Evolutionary conservation across 2,888 invertebrate genomes (phyloP).

Genomic region (Netelia fuscicornis): DNA sequence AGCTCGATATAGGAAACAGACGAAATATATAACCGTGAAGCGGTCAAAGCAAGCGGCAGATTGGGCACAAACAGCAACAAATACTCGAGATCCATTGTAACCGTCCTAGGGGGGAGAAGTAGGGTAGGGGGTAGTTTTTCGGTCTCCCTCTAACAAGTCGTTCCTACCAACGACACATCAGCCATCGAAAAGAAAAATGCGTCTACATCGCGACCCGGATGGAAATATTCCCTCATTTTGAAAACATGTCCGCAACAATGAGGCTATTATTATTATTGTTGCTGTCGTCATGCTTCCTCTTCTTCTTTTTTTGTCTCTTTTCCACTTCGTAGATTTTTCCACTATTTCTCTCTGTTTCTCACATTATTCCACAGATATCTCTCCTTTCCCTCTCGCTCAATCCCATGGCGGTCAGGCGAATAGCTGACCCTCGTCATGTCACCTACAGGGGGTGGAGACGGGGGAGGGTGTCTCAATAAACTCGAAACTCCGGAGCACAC

Average conservation of each 20-base stretch:
- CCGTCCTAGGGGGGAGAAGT: constrained; percentile 19
- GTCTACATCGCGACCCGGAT: constrained; percentile 19
- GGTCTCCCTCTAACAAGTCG: constrained; percentile 60
- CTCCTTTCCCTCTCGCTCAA: constrained; percentile 61
- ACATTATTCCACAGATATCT: constrained; percentile 1
- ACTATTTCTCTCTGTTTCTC: constrained; percentile 12
- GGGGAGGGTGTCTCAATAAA: constrained; percentile 79
- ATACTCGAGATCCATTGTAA: constrained; percentile 78
- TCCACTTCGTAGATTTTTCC: constrained; percentile 27
- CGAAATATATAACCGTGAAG: constrained; percentile 60
- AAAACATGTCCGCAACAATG: constrained; percentile 85
- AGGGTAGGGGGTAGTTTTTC: constrained; percentile 28
- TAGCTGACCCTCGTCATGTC: constrained; percentile 83
- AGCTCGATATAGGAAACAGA: constrained; percentile 34
- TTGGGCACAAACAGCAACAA: constrained; percentile 83
- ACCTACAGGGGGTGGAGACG: constrained; percentile 71
- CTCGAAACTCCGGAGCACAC: constrained; percentile 58
- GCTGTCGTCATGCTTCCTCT: constrained; percentile 73
- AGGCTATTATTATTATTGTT: constrained; percentile 82
- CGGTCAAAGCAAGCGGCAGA: constrained; percentile 80
- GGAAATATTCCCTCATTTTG: constrained; percentile 80
- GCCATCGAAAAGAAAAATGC: constrained; percentile 35
- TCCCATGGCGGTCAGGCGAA: constrained; percentile 80
- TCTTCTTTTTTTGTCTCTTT: constrained; percentile 48
- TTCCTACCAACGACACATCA: constrained; percentile 38